Conservation (phyloP, 2,113 vertebrate genomes). For the Gasterosteus nipponicus region DNA sequence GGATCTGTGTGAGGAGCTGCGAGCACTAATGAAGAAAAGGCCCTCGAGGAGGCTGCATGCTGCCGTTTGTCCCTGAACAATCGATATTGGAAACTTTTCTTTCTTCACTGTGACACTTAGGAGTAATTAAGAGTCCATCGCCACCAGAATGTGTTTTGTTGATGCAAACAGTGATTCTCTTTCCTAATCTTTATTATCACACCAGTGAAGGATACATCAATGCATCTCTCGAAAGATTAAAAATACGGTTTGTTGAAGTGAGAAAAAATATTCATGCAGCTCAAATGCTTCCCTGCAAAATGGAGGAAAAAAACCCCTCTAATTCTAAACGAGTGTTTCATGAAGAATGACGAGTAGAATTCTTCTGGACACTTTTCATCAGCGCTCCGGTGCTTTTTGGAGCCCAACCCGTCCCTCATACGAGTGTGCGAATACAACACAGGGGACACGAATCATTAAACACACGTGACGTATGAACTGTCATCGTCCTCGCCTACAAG, state of each 20-base stretch:
- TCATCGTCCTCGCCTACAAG: not conserved
- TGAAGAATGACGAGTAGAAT: conserved; percentile 19
- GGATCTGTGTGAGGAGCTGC: conserved; percentile 28
- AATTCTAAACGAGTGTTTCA: not conserved
- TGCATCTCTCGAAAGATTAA: too few relatives aligned
- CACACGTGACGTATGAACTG: conserved; percentile 9
- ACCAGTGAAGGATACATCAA: not conserved
- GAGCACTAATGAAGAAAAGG: conserved; percentile 21
- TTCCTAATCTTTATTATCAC: not conserved
- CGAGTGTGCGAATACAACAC: not conserved
- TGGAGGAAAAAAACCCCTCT: not conserved
- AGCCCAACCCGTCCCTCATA: not conserved
- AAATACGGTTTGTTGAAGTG: conserved; percentile 4
- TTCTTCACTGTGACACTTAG: not conserved
- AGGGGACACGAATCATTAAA: conserved; percentile 13
- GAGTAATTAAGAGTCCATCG: not conserved
- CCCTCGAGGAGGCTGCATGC: not conserved
- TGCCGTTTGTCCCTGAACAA: not conserved
- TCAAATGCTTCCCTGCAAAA: not conserved
- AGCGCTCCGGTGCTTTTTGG: conserved; percentile 1
- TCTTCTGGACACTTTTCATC: conserved; percentile 8
- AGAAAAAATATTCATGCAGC: conserved; percentile 9
- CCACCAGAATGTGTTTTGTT: not conserved
- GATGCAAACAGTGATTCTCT: conserved; percentile 6
- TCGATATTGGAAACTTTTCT: not conserved